Evolutionary conservation across 1,140 invertebrate genomes (phyloP).

Genomic region (Trichonephila inaurata): DNA sequence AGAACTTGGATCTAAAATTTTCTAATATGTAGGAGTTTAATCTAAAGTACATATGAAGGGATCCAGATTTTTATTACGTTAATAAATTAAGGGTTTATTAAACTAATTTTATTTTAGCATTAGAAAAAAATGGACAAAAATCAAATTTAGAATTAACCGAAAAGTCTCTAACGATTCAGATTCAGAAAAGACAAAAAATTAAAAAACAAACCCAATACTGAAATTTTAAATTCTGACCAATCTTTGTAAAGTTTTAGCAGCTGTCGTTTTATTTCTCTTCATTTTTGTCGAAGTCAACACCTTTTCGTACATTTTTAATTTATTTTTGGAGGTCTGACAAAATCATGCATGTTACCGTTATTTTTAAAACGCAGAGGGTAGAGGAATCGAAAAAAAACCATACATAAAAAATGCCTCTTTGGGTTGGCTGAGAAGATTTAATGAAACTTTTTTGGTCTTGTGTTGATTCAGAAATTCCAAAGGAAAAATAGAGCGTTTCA

Average conservation of each 20-base stretch:
- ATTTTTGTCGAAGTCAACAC: not conserved
- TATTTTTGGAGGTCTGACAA: conserved; percentile 11
- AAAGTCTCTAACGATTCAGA: no score
- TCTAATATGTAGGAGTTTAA: no score
- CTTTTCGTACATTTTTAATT: not conserved
- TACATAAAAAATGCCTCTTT: not conserved
- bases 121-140: no score
- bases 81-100: no score
- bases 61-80: no score
- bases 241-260: not conserved
- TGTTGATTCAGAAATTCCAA: not conserved
- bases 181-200: no score
- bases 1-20: no score
- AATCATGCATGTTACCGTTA: not conserved
- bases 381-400: not conserved
- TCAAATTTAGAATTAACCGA: no score
- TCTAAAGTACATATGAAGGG: no score
- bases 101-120: no score
- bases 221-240: no score
- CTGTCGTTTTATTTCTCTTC: not conserved
- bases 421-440: not conserved
- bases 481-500: not conserved
- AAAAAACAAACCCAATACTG: no score
- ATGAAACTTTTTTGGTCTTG: not conserved
- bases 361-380: not conserved